Evolutionary conservation across 2,797 vertebrate species (phyloP), one percentile per base, ranked within the genome.

Genomic region (Clarias laeviceps): DNA sequence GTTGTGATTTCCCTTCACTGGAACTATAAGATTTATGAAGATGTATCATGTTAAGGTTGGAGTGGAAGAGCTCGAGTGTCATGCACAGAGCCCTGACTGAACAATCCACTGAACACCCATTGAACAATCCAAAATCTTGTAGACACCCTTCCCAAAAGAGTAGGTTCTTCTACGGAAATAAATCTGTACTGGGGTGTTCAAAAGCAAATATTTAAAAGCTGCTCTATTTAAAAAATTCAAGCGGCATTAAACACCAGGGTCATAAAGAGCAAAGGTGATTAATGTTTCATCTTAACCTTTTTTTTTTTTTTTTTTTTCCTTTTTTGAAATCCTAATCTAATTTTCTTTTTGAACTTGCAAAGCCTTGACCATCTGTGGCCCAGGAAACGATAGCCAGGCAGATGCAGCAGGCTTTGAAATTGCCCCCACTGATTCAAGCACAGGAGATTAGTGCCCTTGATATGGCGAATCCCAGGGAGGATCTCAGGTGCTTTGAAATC

Each of bases 401-500:
- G 85, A 91, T 78, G 82, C 64, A 81, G 56, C 57, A 86, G 82
- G 88, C 91, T 94, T 93, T 93, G 90, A 94, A 93, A 91, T 85
- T 86, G 86, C 88, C 85, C 88, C 89, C 91, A 92, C 93, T 91
- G 92, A 93, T 90, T 91, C 88, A 86, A 87, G 89, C 88, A 84
- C 90, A 86, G 82, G 84, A 93, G 90, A 93, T 94, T 91, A 94
- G 87, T 89, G 91, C 81, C 88, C 73, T 78, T 50, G 84, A 92
- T 93, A 90, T 89, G 72, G 88, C 84, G 83, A 85, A 85, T 89
- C 89, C 90, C 81, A 84, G 74, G 87, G 85, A 92, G 92, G 88
- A 86, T 77, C 27, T 81, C 85, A 86, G 87, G 9, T 73, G 89
- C 91, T 94, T 93, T 93, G 89, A 93, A 94, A 93, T 91, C 89